phyloP scores from a whole-genome alignment of 64 coral and sea anemone species.

The Porites lutea region DNA sequence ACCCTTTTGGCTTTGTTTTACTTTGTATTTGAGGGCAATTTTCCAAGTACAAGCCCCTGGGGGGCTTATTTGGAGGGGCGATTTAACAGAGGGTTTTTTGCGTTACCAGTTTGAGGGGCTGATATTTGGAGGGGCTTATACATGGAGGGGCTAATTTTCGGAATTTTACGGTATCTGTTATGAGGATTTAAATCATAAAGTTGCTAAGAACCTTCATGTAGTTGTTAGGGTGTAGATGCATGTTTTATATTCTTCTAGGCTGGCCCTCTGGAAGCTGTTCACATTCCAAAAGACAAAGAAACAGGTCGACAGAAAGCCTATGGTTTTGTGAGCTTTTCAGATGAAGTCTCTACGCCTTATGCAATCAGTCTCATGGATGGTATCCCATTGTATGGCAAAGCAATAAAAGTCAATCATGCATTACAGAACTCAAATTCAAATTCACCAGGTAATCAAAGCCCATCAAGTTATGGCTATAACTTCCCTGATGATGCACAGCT shows the following conservation, averaged over 20 bases:
- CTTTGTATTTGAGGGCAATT: too few relatives aligned
- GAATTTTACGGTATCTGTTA: too few relatives aligned
- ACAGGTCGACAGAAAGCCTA: conserved; percentile 74
- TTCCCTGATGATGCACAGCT: background rate
- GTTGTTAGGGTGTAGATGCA: too few relatives aligned
- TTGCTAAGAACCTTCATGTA: too few relatives aligned
- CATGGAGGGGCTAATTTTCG: too few relatives aligned
- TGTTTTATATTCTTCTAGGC: conserved; percentile 65
- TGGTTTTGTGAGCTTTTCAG: conserved; percentile 90
- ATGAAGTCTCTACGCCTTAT: conserved; percentile 77
- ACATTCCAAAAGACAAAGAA: conserved; percentile 93
- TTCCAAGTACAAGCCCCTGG: too few relatives aligned
- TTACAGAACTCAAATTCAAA: background rate
- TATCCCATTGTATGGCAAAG: conserved; percentile 77
- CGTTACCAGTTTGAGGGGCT: too few relatives aligned
- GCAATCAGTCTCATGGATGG: conserved; percentile 86
- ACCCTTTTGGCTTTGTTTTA: too few relatives aligned
- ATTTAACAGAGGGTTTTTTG: too few relatives aligned
- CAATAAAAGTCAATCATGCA: conserved; percentile 69
- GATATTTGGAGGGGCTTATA: too few relatives aligned
- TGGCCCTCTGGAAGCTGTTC: conserved; percentile 83
- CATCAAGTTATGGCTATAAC: background rate
- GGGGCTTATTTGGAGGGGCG: too few relatives aligned
- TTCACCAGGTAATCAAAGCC: conserved; percentile 23
- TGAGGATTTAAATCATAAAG: too few relatives aligned